Base-by-base conservation (phyloP, 1,140 invertebrate species). In the Diorhabda sublineata region DNA sequence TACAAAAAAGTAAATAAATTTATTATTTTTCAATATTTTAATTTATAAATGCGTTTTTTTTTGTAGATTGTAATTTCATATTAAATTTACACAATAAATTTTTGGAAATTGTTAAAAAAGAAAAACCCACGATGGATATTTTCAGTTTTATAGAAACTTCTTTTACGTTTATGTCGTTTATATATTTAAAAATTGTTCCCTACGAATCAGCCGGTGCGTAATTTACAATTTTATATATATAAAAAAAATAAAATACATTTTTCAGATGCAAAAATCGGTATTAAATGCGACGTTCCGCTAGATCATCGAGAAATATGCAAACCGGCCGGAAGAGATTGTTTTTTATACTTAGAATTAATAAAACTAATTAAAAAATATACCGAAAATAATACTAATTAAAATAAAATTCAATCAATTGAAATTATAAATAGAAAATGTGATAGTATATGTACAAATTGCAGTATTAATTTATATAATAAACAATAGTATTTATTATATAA, bases 251-350 rank as follows among this genome's bases (percentile, higher is more conserved):
- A 26, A 26, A 26, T 26, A 26, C 26, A 26, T 26, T 6, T 81
- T 81, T 4, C 76, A 90, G 89, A 90, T 84, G 86, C 88, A 0
- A 88, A 87, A 41, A 83, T 90, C 58, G 89, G 89, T 3, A 82
- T 84, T 42, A 81, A 89, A 52, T 87, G 85, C 69, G 88, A 87
- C 8, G 87, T 90, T 43, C 86, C 86, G 0, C 81, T 90, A 60
- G 89, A 90, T 79, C 89, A 91, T 79, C 78, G 88, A 42, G 87
- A 90, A 79, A 90, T 91, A 69, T 91, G 89, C 81, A 91, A 91
- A 76, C 89, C 89, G 0, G 84, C 87, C 26, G 86, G 85, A 62
- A 81, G 89, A 7, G 78, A 84, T 60, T 90, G 89, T 72, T 86
- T 88, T 69, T 78, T 91, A 2, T 91, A 91, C 78, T 82, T 82